A percentile compares a stretch with the other conserved stretches of the same genome.
Conservation (phyloP, 2,888 invertebrate species). For the Ophioninae sp. region DNA sequence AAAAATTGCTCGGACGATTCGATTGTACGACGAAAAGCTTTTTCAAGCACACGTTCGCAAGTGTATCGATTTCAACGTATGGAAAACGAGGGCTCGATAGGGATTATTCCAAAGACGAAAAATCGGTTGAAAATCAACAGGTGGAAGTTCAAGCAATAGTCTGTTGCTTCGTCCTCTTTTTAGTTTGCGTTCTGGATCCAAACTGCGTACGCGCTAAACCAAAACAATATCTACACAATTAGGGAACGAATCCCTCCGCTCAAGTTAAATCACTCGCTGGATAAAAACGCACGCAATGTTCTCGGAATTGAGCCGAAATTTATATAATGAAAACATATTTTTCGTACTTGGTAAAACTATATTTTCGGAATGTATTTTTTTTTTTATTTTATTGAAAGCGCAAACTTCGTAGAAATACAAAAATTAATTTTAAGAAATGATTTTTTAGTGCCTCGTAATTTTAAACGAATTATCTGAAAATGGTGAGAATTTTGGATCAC, state of each 20-base stretch:
- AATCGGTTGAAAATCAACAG: slow-evolving; percentile 62
- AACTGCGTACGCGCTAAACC: neutral
- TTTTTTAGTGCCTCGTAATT: too few species aligned
- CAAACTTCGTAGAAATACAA: too few species aligned
- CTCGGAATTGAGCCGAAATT: neutral
- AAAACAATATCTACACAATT: neutral
- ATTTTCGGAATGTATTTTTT: neutral
- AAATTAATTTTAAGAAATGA: too few species aligned
- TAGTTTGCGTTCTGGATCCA: neutral
- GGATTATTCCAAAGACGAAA: slow-evolving; percentile 17
- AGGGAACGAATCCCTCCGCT: neutral
- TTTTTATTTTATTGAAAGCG: neutral
- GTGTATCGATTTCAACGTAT: neutral
- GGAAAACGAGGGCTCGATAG: neutral
- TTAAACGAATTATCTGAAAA: too few species aligned
- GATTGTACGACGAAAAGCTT: neutral
- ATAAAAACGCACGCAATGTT: neutral
- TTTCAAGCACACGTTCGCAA: neutral
- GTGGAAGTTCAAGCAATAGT: slow-evolving; percentile 49
- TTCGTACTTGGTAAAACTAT: neutral
- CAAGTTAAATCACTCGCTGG: neutral
- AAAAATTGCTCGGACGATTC: neutral
- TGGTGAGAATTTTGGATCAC: too few species aligned
- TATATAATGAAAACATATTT: neutral
- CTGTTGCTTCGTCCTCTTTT: slow-evolving; percentile 47